A percentile compares a stretch with the other conserved stretches of the same genome.
Evolutionary conservation across 2,113 vertebrate species (phyloP).

Genomic region (Callionymus lyra): DNA sequence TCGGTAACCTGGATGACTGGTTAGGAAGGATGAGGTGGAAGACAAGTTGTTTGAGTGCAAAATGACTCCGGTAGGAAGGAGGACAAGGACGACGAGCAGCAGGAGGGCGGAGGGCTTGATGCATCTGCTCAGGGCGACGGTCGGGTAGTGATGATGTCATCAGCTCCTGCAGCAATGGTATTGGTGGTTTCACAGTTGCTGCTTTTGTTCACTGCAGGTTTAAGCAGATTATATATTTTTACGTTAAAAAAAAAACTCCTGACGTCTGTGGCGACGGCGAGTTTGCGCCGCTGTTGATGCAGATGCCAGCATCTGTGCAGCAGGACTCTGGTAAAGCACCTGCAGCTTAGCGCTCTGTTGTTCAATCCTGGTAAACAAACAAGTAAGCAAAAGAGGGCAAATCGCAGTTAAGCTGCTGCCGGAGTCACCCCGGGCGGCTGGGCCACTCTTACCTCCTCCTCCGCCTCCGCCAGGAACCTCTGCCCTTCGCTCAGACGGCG

Average conservation of each 20-base stretch:
- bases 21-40: no score
- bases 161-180: not conserved
- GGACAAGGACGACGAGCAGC: no score
- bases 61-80: no score
- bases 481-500: no score
- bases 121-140: no score
- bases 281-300: conserved; percentile 1
- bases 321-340: conserved; percentile 30
- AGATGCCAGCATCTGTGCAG: conserved; percentile 27
- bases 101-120: no score
- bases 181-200: no score
- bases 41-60: no score
- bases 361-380: conserved; percentile 49
- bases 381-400: conserved; percentile 44
- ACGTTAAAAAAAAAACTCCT: conserved; percentile 17
- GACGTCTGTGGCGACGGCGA: conserved; percentile 1
- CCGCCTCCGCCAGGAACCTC: no score
- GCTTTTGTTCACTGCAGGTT: no score
- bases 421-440: conserved; percentile 10
- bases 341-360: conserved; percentile 29
- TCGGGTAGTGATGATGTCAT: not conserved
- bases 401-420: conserved; percentile 32
- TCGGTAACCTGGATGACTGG: no score
- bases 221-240: conserved; percentile 37
- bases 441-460: conserved; percentile 2